Conservation (phyloP, 2,888 invertebrate species). For the Elgonia sp. region DNA sequence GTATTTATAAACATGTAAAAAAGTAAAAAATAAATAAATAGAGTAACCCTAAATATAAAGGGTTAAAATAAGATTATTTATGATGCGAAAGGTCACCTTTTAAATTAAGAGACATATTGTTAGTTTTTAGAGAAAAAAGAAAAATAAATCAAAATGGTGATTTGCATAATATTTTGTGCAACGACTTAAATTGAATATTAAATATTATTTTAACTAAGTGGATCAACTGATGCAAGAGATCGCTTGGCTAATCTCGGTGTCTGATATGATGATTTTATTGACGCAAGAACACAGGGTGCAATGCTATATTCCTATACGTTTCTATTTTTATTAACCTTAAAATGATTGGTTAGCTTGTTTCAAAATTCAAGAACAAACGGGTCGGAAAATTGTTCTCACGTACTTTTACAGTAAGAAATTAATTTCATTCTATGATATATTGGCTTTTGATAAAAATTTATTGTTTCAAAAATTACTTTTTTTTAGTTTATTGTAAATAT, state of each 20-base stretch:
- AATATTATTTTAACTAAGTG: slow-evolving; percentile 43
- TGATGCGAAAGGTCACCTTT: background rate
- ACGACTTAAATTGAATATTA: slow-evolving; percentile 50
- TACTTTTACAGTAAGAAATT: too few relatives aligned
- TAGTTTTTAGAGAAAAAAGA: slow-evolving; percentile 10
- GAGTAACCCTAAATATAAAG: too few relatives aligned
- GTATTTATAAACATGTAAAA: too few relatives aligned
- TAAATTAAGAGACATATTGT: slow-evolving; percentile 24
- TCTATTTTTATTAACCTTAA: slow-evolving; percentile 15
- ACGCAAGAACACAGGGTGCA: slow-evolving; percentile 17
- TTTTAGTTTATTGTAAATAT: too few relatives aligned
- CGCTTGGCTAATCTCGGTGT: slow-evolving; percentile 38
- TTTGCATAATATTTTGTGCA: slow-evolving; percentile 36
- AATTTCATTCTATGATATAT: too few relatives aligned
- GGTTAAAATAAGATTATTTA: too few relatives aligned
- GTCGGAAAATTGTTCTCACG: background rate
- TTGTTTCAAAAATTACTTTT: too few relatives aligned
- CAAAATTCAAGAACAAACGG: background rate
- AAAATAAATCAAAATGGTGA: slow-evolving; percentile 20
- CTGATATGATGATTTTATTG: slow-evolving; percentile 44
- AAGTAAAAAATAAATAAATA: too few relatives aligned
- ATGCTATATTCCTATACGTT: background rate
- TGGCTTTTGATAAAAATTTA: background rate
- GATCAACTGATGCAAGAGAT: slow-evolving; percentile 45
- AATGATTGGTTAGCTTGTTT: background rate